Evolutionary conservation across 2,113 vertebrate genomes (phyloP).

Genomic region (Mus pahari): DNA sequence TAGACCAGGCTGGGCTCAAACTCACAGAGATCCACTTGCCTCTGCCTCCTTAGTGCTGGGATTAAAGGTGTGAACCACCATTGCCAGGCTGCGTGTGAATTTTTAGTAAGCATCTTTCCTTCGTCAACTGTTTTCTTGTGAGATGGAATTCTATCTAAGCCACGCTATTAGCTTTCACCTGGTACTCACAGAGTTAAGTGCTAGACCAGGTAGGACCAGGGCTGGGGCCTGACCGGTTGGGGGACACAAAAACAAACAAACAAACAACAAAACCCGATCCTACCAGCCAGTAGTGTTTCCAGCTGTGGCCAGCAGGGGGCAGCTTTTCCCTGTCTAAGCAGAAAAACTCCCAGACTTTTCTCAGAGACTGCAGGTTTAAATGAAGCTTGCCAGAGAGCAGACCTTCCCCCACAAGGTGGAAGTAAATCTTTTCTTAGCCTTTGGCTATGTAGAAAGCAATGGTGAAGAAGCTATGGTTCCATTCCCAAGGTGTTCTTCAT

Average conservation of each 20-base stretch:
- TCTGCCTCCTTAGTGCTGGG: not conserved
- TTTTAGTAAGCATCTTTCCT: not conserved
- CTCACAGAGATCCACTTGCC: not conserved
- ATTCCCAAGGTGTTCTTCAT: too few relatives aligned
- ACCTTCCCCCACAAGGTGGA: not conserved
- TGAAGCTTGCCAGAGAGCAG: not conserved
- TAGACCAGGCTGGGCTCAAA: not conserved
- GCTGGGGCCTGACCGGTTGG: too few relatives aligned
- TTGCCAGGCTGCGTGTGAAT: not conserved
- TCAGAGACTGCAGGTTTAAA: not conserved
- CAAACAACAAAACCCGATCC: too few relatives aligned
- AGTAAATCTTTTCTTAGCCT: constrained; percentile 13
- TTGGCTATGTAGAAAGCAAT: not conserved
- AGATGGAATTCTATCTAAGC: not conserved
- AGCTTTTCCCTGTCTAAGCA: constrained; percentile 76
- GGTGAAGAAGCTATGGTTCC: not conserved
- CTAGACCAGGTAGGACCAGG: not conserved
- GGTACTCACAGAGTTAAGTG: not conserved
- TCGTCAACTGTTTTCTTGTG: not conserved
- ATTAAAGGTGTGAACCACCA: not conserved
- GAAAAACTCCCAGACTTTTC: not conserved
- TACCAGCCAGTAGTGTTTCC: not conserved
- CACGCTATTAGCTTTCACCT: not conserved
- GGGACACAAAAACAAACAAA: not conserved
- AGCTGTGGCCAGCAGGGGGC: constrained; percentile 84